These are phyloP conservation scores for Pelmatolapia mariae DNA, from an alignment of 2,113 vertebrate species.

Conservation along the genomic window DNA sequence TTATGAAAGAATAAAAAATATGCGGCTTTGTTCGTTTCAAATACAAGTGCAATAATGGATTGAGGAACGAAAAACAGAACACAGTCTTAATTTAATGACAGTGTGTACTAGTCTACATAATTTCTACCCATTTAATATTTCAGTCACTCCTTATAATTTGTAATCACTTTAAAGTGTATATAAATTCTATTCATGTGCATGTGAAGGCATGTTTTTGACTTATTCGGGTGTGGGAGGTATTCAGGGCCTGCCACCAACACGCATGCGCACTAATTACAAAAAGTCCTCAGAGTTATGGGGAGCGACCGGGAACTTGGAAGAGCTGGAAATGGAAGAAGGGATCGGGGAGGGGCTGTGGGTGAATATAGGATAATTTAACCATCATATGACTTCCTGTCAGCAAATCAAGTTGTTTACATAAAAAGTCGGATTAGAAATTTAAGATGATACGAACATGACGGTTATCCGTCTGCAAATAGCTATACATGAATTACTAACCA, in stretches of 20 bases:
- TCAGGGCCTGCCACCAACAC: not conserved
- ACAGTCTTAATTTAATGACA: not conserved
- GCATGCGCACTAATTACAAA: slow-evolving; percentile 53
- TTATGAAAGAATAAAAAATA: not conserved
- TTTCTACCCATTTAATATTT: not conserved
- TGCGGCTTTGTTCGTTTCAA: not conserved
- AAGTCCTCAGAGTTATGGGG: not conserved
- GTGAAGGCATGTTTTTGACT: not conserved
- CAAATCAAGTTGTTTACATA: not conserved
- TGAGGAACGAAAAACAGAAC: rapidly evolving
- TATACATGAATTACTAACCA: not conserved
- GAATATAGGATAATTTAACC: not conserved
- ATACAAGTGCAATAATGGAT: not conserved
- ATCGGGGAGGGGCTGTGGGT: not conserved
- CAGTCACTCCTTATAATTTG: not conserved
- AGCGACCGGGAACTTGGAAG: not conserved
- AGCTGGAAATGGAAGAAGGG: not conserved
- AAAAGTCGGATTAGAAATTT: not conserved
- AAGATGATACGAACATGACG: not conserved
- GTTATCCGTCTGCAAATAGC: not conserved
- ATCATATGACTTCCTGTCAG: not conserved
- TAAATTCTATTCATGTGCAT: not conserved
- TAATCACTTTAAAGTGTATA: not conserved
- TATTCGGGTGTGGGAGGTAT: not conserved
- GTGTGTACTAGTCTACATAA: not conserved